Conservation (phyloP, 2,797 vertebrate species). For the Enteromius treurensis region DNA sequence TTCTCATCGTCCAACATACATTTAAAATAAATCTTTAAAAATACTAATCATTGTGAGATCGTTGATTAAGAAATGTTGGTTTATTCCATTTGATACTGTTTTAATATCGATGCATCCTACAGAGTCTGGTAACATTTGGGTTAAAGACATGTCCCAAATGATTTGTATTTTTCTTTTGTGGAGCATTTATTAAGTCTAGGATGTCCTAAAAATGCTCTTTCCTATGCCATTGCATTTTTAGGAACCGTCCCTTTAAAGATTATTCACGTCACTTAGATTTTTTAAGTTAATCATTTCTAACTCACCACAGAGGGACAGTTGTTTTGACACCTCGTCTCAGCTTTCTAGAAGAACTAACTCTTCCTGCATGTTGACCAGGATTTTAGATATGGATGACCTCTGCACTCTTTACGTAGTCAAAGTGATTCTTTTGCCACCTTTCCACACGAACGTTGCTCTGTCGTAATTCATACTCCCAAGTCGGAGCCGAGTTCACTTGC, state of each 20-base stretch:
- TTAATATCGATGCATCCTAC: not conserved
- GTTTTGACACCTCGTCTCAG: slow-evolving; percentile 44
- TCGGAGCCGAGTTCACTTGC: slow-evolving; percentile 48
- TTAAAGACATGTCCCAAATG: not conserved
- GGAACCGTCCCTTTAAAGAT: slow-evolving; percentile 49
- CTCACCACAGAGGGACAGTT: slow-evolving; percentile 47
- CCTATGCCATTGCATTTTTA: not conserved
- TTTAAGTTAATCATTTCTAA: slow-evolving; percentile 55
- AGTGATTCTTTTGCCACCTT: slow-evolving; percentile 41
- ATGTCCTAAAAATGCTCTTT: not conserved
- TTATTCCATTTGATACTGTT: not conserved
- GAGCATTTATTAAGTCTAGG: not conserved
- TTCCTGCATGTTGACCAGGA: not conserved
- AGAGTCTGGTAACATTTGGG: not conserved
- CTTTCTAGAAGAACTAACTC: slow-evolving; percentile 20
- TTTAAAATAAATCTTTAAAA: not conserved
- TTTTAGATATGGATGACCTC: slow-evolving; percentile 17
- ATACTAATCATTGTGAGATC: not conserved
- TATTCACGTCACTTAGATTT: slow-evolving; percentile 55
- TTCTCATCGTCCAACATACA: not conserved
- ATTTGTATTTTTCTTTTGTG: not conserved
- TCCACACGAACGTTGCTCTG: slow-evolving; percentile 27
- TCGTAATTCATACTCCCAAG: slow-evolving; percentile 54
- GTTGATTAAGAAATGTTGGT: not conserved
- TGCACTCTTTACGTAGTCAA: slow-evolving; percentile 7